Conservation (phyloP, 2,797 vertebrate genomes). For the Artibeus jamaicensis region DNA sequence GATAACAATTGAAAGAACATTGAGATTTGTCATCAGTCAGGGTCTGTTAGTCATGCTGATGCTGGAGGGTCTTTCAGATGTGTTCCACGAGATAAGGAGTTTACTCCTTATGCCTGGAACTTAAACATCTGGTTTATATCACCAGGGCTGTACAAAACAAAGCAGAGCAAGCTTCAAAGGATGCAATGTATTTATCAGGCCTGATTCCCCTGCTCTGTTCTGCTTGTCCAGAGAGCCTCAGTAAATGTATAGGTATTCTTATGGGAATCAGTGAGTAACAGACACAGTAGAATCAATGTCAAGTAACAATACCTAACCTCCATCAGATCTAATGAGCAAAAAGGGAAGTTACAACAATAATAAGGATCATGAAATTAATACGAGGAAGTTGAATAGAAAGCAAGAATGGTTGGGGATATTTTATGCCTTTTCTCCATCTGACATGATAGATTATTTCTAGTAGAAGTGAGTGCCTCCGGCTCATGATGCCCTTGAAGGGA, state of each 20-base stretch:
- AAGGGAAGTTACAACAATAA: background rate
- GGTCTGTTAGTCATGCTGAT: too few species aligned
- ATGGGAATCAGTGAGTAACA: accelerated
- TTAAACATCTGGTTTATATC: too few species aligned
- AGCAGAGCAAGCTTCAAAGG: too few species aligned
- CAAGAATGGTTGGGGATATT: accelerated
- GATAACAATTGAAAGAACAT: too few species aligned
- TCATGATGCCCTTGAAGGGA: background rate
- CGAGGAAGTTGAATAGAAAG: background rate
- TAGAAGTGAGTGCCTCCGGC: background rate
- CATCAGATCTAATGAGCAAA: background rate
- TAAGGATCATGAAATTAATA: background rate
- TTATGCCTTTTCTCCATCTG: background rate
- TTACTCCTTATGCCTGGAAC: too few species aligned
- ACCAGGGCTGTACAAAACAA: too few species aligned
- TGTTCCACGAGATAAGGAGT: too few species aligned
- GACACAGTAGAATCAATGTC: background rate
- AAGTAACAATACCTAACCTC: background rate
- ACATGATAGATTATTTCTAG: background rate
- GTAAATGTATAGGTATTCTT: accelerated
- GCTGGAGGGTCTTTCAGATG: too few species aligned
- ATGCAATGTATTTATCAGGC: too few species aligned
- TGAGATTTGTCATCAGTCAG: too few species aligned
- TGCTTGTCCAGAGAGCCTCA: background rate
- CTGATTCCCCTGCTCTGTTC: too few species aligned